These are phyloP conservation scores for Trichopria drosophilae DNA, from an alignment of 2,888 invertebrate species.

Conservation along the genomic window DNA sequence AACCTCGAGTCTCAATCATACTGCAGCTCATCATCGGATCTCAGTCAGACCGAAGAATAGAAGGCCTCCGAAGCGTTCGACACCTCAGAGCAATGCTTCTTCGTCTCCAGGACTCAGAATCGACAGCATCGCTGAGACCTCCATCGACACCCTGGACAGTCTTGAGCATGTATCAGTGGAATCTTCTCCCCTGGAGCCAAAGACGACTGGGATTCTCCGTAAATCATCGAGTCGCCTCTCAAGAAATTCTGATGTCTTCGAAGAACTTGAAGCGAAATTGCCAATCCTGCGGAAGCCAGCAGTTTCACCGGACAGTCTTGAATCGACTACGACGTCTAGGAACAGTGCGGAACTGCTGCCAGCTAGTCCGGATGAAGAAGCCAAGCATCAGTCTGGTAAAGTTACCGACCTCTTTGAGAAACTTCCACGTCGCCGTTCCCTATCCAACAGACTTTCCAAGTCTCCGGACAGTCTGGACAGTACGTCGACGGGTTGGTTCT, in stretches of 20 bases:
- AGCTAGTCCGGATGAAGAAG: constrained; percentile 6
- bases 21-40: constrained; percentile 54
- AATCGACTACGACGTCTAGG: constrained; percentile 37
- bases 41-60: constrained; percentile 55
- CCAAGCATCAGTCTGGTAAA: constrained; percentile 26
- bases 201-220: constrained; percentile 38
- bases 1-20: constrained; percentile 50
- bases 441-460: constrained; percentile 47
- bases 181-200: background rate
- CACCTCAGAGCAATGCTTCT: constrained; percentile 31
- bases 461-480: constrained; percentile 53
- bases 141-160: constrained; percentile 42
- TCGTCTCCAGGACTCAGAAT: constrained; percentile 43
- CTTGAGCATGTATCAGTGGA: constrained; percentile 43
- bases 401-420: constrained; percentile 50
- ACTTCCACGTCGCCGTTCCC: constrained; percentile 44
- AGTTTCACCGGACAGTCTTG: constrained; percentile 54
- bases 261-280: constrained; percentile 48
- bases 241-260: constrained; percentile 51
- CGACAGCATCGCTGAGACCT: constrained; percentile 28
- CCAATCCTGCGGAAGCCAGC: constrained; percentile 36
- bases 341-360: constrained; percentile 1
- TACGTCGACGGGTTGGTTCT: constrained; percentile 41
- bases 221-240: constrained; percentile 52
- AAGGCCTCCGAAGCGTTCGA: constrained; percentile 49